Evolutionary conservation across 2,888 invertebrate species (phyloP).

Genomic region (Cloeon dipterum): DNA sequence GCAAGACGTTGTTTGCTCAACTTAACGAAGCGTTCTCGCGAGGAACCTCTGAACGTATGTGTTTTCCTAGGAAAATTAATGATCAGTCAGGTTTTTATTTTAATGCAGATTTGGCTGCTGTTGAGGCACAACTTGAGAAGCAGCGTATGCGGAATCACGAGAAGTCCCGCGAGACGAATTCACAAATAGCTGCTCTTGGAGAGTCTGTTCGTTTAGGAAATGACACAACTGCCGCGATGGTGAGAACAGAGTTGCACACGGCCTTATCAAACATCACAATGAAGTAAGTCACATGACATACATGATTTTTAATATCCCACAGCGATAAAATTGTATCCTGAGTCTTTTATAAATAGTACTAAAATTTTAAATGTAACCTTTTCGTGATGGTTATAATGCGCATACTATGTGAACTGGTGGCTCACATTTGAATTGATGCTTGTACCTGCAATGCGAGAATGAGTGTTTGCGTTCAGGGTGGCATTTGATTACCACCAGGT

Average conservation of each 20-base stretch:
- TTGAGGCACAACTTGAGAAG: conserved; percentile 20
- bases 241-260: not conserved
- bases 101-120: conserved; percentile 17
- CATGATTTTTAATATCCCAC: too few species aligned
- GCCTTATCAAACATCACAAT: not conserved
- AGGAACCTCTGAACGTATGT: conserved; percentile 79
- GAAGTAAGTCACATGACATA: not conserved
- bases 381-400: too few species aligned
- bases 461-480: too few species aligned
- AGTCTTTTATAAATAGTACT: too few species aligned
- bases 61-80: not conserved
- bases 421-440: too few species aligned
- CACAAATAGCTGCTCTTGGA: conserved; percentile 19
- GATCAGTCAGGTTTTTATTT: not conserved
- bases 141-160: conserved; percentile 18
- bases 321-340: too few species aligned
- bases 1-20: conserved; percentile 69
- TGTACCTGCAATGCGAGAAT: too few species aligned
- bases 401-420: too few species aligned
- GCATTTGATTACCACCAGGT: too few species aligned
- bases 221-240: conserved; percentile 10
- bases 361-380: too few species aligned
- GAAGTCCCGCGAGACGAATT: conserved; percentile 18
- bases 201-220: conserved; percentile 17
- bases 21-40: conserved; percentile 67